phyloP scores from a whole-genome alignment of 2,113 vertebrate genomes.

The Ceyx melanurus region DNA sequence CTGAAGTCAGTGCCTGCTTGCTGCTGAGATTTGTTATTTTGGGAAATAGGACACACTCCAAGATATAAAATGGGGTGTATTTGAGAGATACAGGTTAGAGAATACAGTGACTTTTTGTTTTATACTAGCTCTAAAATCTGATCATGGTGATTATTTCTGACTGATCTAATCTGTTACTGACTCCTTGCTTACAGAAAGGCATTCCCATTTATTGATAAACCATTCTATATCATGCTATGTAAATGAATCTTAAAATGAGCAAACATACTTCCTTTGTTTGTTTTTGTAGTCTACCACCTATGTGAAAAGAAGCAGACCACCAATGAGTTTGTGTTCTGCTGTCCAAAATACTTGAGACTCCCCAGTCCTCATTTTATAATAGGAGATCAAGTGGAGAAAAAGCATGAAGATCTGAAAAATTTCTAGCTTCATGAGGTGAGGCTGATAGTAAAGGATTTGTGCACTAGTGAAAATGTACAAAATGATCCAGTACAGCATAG shows the following conservation, averaged over 20 bases:
- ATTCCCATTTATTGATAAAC: not conserved
- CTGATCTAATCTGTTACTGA: not conserved
- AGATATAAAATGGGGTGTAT: not conserved
- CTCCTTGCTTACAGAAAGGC: not conserved
- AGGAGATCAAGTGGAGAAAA: not conserved
- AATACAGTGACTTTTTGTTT: not conserved
- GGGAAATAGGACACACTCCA: not conserved
- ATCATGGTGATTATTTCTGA: not conserved
- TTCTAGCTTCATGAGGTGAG: not conserved
- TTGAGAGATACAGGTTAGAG: not conserved
- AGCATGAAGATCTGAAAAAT: not conserved
- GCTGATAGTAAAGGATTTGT: not conserved
- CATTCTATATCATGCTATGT: fast-evolving
- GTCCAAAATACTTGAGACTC: not conserved
- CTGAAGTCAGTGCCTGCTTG: not conserved
- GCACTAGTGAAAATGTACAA: not conserved
- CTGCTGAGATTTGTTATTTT: not conserved
- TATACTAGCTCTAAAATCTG: not conserved
- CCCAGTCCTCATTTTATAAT: not conserved
- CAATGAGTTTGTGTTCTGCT: not conserved
- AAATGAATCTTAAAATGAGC: not conserved
- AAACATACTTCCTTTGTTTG: not conserved
- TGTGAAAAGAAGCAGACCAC: not conserved
- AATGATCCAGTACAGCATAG: not conserved
- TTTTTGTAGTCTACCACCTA: not conserved